Evolutionary conservation across 2,113 vertebrate species (phyloP).

Genomic region (Panthera tigris): DNA sequence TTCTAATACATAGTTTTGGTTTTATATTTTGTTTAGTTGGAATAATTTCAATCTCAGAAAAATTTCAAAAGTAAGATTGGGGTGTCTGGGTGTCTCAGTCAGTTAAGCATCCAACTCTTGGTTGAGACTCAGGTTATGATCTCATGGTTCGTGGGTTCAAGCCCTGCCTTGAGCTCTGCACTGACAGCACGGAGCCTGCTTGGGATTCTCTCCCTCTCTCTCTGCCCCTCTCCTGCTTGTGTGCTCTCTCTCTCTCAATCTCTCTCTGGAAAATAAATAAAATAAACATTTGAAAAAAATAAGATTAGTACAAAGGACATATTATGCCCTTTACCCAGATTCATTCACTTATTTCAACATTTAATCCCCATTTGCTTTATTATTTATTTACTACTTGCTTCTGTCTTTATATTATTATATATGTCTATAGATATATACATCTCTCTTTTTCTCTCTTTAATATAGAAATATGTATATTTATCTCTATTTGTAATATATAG

Average conservation of each 20-base stretch:
- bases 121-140: too few species aligned
- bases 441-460: neutral
- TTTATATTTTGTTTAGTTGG: neutral
- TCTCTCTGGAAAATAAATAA: too few species aligned
- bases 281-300: neutral
- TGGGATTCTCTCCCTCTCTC: too few species aligned
- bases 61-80: neutral
- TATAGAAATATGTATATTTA: neutral
- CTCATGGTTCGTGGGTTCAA: too few species aligned
- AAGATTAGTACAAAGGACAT: neutral
- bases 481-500: neutral
- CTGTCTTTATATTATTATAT: neutral
- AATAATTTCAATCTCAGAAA: neutral
- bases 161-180: too few species aligned
- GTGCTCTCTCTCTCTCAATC: too few species aligned
- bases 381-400: neutral
- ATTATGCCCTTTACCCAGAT: neutral
- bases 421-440: neutral
- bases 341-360: neutral
- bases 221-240: too few species aligned
- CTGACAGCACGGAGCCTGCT: too few species aligned
- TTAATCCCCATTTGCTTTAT: neutral
- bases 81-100: too few species aligned
- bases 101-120: too few species aligned
- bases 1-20: neutral